Conservation (phyloP, 2,888 invertebrate genomes). For the Ornithoptera priamus region DNA sequence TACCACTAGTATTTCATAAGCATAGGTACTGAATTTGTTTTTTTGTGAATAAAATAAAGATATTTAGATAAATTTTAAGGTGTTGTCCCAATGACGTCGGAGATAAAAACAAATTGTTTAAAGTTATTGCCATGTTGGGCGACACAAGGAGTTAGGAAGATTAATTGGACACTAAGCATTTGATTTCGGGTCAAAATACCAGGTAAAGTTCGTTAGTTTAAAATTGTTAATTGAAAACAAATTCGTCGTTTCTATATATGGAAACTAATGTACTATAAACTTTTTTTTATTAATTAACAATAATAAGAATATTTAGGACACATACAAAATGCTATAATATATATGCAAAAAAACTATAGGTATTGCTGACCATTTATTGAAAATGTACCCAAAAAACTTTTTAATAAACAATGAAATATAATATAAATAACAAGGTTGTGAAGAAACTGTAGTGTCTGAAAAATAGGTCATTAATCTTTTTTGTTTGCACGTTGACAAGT, state of each 20-base stretch:
- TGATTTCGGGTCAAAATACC: neutral
- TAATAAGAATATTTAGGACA: neutral
- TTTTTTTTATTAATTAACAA: neutral
- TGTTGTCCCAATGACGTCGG: neutral
- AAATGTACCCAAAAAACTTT: too few species aligned
- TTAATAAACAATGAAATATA: neutral
- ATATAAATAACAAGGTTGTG: neutral
- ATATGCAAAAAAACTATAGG: too few species aligned
- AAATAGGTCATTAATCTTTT: neutral
- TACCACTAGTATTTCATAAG: too few species aligned
- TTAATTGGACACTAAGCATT: slow-evolving; percentile 3
- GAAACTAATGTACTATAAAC: neutral
- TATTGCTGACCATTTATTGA: too few species aligned
- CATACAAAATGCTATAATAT: too few species aligned
- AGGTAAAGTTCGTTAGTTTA: neutral
- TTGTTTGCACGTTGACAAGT: neutral
- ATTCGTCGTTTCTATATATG: neutral
- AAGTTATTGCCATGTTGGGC: neutral
- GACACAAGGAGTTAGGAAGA: slow-evolving; percentile 1
- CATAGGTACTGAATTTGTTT: too few species aligned
- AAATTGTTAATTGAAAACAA: neutral
- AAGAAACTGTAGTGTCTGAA: neutral
- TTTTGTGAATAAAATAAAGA: too few species aligned
- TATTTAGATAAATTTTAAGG: neutral
- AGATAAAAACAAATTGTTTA: neutral